These are phyloP conservation scores for Napeogenes inachia DNA, from an alignment of 2,888 invertebrate species.

Conservation along the genomic window DNA sequence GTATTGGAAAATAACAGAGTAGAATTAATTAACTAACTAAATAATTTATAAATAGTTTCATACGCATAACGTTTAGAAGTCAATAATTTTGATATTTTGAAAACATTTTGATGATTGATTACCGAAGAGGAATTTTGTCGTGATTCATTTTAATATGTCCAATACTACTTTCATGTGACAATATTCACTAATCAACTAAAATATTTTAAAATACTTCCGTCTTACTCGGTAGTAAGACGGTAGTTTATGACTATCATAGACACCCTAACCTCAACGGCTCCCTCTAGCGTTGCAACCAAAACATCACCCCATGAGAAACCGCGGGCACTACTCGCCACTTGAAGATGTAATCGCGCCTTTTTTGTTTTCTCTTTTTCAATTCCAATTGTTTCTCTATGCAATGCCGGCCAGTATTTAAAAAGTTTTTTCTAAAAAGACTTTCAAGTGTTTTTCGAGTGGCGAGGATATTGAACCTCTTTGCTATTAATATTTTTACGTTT, in stretches of 20 bases:
- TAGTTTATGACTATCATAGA: constrained; percentile 5
- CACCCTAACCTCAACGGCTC: constrained; percentile 39
- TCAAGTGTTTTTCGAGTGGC: constrained; percentile 63
- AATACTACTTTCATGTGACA: background rate
- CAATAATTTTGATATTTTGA: too few species aligned
- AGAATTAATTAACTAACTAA: too few species aligned
- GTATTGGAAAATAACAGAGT: too few species aligned
- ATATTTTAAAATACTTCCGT: too few species aligned
- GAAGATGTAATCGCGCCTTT: constrained; percentile 74
- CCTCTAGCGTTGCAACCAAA: constrained; percentile 71
- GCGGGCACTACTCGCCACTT: constrained; percentile 59
- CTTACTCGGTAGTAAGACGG: too few species aligned
- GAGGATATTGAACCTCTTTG: constrained; percentile 58
- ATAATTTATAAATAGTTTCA: too few species aligned
- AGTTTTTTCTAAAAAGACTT: constrained; percentile 45
- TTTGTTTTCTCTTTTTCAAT: constrained; percentile 59
- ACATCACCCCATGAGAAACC: constrained; percentile 76
- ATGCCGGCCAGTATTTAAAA: constrained; percentile 54
- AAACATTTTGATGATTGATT: too few species aligned
- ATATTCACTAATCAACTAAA: too few species aligned
- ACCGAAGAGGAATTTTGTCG: background rate
- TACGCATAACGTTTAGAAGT: too few species aligned
- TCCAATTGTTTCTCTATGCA: constrained; percentile 58
- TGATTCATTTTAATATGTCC: background rate
- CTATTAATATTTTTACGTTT: constrained; percentile 41